Percentiles rank a stretch among this genome's conserved stretches.
phyloP scores from a whole-genome alignment of 2,888 invertebrate genomes.

The Argyra leucocephala region DNA sequence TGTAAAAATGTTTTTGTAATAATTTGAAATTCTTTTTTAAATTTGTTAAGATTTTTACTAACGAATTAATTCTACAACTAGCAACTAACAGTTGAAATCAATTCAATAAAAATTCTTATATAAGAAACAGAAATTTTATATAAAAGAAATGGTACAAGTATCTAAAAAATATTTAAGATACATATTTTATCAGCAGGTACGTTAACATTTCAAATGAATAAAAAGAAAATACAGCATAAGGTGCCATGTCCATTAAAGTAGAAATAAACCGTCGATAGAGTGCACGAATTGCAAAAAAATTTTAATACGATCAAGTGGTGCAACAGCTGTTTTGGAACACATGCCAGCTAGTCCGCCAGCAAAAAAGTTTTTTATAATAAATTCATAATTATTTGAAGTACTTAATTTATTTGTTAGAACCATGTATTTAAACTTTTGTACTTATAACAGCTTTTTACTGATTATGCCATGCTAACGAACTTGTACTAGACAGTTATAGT shows the following conservation, averaged over 20 bases:
- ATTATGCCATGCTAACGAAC: too few species aligned
- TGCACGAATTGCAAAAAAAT: conserved; percentile 73
- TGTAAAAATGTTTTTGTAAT: too few species aligned
- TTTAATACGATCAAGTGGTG: conserved; percentile 81
- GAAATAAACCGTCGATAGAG: conserved; percentile 80
- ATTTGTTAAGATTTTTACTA: too few species aligned
- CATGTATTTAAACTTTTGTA: conserved; percentile 38
- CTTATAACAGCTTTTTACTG: too few species aligned
- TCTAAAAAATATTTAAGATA: conserved; percentile 44
- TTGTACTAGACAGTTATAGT: too few species aligned
- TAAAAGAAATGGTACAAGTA: too few species aligned
- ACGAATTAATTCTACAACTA: too few species aligned
- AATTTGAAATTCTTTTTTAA: too few species aligned
- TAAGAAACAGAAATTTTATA: too few species aligned
- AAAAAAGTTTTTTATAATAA: conserved; percentile 58
- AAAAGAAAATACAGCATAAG: conserved; percentile 84
- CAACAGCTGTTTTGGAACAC: conserved; percentile 81
- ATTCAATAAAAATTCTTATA: too few species aligned
- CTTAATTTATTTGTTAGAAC: conserved; percentile 47
- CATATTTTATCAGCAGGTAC: conserved; percentile 66
- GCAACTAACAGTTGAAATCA: too few species aligned
- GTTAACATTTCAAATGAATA: conserved; percentile 84
- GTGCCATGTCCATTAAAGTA: conserved; percentile 79
- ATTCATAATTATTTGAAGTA: conserved; percentile 44
- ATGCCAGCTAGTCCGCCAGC: conserved; percentile 82